These are phyloP conservation scores for Ectobius pallidus DNA, from an alignment of 2,888 invertebrate species.

Conservation along the genomic window DNA sequence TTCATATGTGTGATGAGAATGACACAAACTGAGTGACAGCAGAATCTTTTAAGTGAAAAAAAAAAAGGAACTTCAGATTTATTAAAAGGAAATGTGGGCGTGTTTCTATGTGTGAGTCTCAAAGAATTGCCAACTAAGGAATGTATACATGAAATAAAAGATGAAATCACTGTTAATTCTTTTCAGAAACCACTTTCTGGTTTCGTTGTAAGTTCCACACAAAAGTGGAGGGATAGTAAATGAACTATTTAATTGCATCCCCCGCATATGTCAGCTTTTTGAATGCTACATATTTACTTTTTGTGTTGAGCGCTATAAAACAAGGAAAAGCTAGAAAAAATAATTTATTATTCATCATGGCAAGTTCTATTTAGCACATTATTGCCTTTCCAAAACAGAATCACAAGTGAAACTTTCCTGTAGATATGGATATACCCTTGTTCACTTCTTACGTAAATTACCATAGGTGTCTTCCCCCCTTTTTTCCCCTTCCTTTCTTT, in stretches of 20 bases:
- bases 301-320: constrained; percentile 4
- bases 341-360: constrained; percentile 11
- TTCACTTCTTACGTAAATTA: constrained; percentile 15
- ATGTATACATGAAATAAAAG: background rate
- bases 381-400: constrained; percentile 13
- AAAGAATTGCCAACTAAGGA: background rate
- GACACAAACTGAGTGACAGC: too few species aligned
- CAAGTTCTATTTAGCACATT: constrained; percentile 5
- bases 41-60: too few species aligned
- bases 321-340: background rate
- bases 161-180: constrained; percentile 6
- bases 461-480: background rate
- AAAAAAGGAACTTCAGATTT: background rate
- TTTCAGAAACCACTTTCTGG: constrained; percentile 5
- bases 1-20: too few species aligned
- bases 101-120: background rate
- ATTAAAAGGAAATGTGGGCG: background rate
- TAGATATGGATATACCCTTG: constrained; percentile 2
- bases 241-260: constrained; percentile 1
- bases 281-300: constrained; percentile 18
- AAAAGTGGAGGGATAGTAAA: constrained; percentile 4
- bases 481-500: constrained; percentile 3
- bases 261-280: constrained; percentile 12
- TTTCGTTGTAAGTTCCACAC: background rate
- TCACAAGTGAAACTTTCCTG: constrained; percentile 16